A percentile compares a stretch with the other conserved stretches of the same genome.
phyloP scores from a whole-genome alignment of 2,888 invertebrate species.

The Altica lythri region DNA sequence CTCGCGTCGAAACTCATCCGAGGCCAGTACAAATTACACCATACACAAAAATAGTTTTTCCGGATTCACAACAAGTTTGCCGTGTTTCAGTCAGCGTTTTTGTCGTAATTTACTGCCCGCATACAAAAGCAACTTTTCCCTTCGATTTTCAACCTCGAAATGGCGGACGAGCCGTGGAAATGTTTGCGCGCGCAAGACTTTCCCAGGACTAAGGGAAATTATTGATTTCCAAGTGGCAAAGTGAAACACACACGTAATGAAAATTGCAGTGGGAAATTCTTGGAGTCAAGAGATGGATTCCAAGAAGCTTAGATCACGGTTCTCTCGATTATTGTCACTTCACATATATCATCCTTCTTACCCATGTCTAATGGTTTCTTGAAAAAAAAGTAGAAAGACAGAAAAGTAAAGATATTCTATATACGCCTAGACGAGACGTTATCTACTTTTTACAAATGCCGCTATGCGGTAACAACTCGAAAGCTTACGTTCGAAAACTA shows the following conservation, averaged over 20 bases:
- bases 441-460: too few relatives aligned
- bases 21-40: slow-evolving; percentile 59
- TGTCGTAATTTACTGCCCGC: slow-evolving; percentile 39
- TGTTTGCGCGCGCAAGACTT: slow-evolving; percentile 47
- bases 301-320: slow-evolving; percentile 9
- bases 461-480: too few relatives aligned
- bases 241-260: slow-evolving; percentile 42
- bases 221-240: slow-evolving; percentile 51
- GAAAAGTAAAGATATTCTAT: too few relatives aligned
- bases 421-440: too few relatives aligned
- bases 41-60: slow-evolving; percentile 49
- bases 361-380: too few relatives aligned
- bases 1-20: slow-evolving; percentile 57
- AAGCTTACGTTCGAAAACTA: too few relatives aligned
- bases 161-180: slow-evolving; percentile 46
- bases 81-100: slow-evolving; percentile 6
- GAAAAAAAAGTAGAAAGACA: too few relatives aligned
- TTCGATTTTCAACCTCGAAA: slow-evolving; percentile 51
- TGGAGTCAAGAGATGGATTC: slow-evolving; percentile 18
- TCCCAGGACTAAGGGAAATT: slow-evolving; percentile 52
- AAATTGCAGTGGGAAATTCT: slow-evolving; percentile 39
- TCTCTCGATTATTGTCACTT: too few relatives aligned
- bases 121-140: slow-evolving; percentile 48
- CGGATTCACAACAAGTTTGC: slow-evolving; percentile 22
- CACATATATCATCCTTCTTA: too few relatives aligned